A percentile compares a stretch with the other conserved stretches of the same genome.
These are phyloP conservation scores for Periplaneta americana DNA, from an alignment of 1,140 invertebrate genomes.

Conservation along the genomic window DNA sequence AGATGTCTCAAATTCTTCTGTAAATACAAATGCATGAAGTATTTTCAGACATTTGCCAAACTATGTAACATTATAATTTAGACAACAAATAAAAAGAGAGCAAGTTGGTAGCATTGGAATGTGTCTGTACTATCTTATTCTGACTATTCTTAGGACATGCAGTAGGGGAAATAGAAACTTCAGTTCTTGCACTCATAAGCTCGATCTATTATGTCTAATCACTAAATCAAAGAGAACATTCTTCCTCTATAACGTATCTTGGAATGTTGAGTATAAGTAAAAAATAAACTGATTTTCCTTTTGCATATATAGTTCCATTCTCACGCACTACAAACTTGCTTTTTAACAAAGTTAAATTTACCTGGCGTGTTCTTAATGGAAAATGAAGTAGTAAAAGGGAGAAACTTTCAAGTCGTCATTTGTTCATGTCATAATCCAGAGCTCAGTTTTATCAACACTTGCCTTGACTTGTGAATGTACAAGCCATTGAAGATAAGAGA, in stretches of 20 bases:
- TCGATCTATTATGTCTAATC: not conserved
- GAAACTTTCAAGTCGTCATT: not conserved
- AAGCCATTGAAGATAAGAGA: not conserved
- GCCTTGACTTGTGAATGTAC: not conserved
- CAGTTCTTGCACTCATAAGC: not conserved
- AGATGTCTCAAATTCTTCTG: too few relatives aligned
- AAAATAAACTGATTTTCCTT: not conserved
- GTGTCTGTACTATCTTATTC: not conserved
- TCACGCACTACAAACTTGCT: not conserved
- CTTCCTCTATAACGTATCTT: not conserved
- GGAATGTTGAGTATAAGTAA: slow-evolving; percentile 10
- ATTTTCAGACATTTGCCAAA: too few relatives aligned
- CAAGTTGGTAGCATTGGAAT: not conserved
- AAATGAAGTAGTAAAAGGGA: not conserved
- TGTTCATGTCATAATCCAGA: not conserved
- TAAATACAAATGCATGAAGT: too few relatives aligned
- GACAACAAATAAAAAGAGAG: too few relatives aligned
- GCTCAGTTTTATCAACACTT: not conserved
- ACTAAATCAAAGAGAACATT: not conserved
- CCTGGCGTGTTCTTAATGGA: not conserved
- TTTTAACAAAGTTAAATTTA: not conserved
- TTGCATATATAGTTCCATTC: not conserved
- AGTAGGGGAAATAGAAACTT: too few relatives aligned
- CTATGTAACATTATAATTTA: too few relatives aligned
- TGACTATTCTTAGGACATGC: too few relatives aligned